These are phyloP conservation scores for Myotis pilosus DNA, from an alignment of 2,797 vertebrate species.

Conservation along the genomic window DNA sequence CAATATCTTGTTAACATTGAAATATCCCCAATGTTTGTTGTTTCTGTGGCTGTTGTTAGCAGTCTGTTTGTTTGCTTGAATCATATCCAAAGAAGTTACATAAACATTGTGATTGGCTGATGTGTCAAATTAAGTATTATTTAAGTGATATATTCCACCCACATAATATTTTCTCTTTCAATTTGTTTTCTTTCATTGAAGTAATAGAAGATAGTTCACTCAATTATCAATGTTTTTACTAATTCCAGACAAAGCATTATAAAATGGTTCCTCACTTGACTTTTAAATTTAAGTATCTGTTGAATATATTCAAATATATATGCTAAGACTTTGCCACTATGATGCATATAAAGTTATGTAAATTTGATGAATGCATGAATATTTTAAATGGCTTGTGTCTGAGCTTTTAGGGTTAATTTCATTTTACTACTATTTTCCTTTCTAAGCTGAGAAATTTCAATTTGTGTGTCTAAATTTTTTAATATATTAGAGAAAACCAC, in stretches of 20 bases:
- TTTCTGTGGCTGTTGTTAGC: not conserved
- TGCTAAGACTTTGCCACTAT: not conserved
- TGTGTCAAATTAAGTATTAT: not conserved
- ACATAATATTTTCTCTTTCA: not conserved
- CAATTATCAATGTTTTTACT: not conserved
- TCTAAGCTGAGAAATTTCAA: not conserved
- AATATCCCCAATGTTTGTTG: not conserved
- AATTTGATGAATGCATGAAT: not conserved
- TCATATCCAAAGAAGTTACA: not conserved
- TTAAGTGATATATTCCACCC: not conserved
- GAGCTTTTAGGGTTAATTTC: not conserved
- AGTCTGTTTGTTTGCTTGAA: not conserved
- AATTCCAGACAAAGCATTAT: not conserved
- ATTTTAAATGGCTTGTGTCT: conserved; percentile 8
- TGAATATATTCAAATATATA: not conserved
- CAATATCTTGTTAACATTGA: not conserved
- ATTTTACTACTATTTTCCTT: not conserved
- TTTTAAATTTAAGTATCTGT: not conserved
- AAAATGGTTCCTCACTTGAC: not conserved
- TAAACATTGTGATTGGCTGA: not conserved
- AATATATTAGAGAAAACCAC: not conserved
- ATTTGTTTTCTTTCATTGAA: not conserved
- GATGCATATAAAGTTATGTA: not conserved
- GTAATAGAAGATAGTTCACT: not conserved
- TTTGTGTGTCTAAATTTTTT: not conserved